phyloP scores from a whole-genome alignment of 2,888 invertebrate species.

The Galerucella pusilla region DNA sequence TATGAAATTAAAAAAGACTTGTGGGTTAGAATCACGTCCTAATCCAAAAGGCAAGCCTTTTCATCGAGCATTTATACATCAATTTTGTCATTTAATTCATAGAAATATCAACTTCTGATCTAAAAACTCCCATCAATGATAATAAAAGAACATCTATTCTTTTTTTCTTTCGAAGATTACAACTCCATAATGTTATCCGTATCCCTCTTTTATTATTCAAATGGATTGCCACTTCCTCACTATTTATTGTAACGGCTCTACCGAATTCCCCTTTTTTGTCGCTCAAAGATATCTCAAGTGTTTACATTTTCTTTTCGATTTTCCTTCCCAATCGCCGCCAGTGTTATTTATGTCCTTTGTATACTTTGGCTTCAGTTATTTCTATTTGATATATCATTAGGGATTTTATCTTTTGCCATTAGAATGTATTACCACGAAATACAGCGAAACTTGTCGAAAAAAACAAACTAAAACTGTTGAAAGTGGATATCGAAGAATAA shows the following conservation, averaged over 20 bases:
- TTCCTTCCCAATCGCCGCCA: conserved; percentile 22
- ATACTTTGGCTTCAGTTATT: background rate
- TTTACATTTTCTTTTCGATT: conserved; percentile 29
- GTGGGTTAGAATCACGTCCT: too few species aligned
- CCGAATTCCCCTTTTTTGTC: conserved; percentile 21
- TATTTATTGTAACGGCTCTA: conserved; percentile 26
- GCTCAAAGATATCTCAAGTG: conserved; percentile 26
- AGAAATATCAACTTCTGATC: background rate
- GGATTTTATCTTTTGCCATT: conserved; percentile 13
- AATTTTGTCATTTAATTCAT: background rate
- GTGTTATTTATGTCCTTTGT: conserved; percentile 24
- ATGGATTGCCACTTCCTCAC: conserved; percentile 29
- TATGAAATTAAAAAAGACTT: too few species aligned
- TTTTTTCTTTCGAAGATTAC: too few species aligned
- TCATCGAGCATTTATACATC: background rate
- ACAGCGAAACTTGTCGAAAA: too few species aligned
- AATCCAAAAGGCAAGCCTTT: background rate
- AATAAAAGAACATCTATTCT: conserved; percentile 12
- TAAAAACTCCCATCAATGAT: conserved; percentile 6
- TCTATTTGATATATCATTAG: conserved; percentile 51
- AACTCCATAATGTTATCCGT: conserved; percentile 12
- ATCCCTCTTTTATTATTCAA: conserved; percentile 30
- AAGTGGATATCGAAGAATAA: too few species aligned
- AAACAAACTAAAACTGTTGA: too few species aligned
- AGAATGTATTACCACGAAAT: too few species aligned